phyloP scores from a whole-genome alignment of 2,797 vertebrate species.

The Prunella strophiata region DNA sequence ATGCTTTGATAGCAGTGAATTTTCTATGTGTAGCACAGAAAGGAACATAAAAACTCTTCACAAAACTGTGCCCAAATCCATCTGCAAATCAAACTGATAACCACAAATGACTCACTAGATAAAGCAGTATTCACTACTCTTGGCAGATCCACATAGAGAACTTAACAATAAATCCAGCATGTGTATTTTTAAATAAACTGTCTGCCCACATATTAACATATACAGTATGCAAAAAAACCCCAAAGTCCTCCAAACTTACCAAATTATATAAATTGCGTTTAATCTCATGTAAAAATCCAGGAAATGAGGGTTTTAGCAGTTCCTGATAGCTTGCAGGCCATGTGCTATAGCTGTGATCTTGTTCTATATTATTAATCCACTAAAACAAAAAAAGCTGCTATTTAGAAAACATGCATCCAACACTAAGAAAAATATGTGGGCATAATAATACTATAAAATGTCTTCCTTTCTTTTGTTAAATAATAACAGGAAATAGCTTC shows the following conservation, averaged over 20 bases:
- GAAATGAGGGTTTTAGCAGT: slow-evolving; percentile 87
- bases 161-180: background rate
- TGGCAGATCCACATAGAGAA: background rate
- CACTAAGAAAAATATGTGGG: background rate
- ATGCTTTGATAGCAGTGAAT: background rate
- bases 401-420: background rate
- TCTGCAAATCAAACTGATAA: background rate
- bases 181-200: background rate
- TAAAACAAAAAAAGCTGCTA: slow-evolving; percentile 60
- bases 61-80: background rate
- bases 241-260: slow-evolving; percentile 76
- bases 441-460: background rate
- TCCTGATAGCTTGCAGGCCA: slow-evolving; percentile 91
- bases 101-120: background rate
- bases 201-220: background rate
- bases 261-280: slow-evolving; percentile 93
- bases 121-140: background rate
- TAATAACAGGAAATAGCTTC: background rate
- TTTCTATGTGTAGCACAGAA: background rate
- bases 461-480: background rate
- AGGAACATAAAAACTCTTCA: background rate
- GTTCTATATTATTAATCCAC: slow-evolving; percentile 97
- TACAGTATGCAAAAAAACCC: background rate
- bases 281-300: slow-evolving; percentile 89
- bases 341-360: slow-evolving; percentile 83